phyloP scores from a whole-genome alignment of 2,888 invertebrate species.

The Entomobrya multifasciata region DNA sequence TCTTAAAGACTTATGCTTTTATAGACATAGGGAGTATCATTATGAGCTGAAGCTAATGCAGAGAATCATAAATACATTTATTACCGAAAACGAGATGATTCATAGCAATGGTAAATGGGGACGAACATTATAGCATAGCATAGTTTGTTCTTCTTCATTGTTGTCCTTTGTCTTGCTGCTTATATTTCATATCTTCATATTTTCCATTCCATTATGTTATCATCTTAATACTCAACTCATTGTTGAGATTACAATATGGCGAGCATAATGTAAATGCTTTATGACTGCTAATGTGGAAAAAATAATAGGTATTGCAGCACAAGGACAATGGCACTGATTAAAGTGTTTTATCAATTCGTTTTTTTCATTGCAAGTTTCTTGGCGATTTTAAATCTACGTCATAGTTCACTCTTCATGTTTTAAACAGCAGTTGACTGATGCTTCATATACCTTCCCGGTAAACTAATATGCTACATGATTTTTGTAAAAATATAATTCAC shows the following conservation, averaged over 20 bases:
- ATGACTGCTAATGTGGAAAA: slow-evolving; percentile 12
- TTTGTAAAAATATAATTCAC: no score
- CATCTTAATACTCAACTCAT: neutral
- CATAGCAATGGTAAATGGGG: slow-evolving; percentile 36
- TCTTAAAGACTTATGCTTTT: neutral
- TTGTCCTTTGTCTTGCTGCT: neutral
- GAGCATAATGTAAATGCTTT: neutral
- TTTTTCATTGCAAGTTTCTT: neutral
- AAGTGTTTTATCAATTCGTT: neutral
- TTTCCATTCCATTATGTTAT: neutral
- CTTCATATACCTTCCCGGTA: no score
- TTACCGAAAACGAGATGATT: slow-evolving; percentile 64
- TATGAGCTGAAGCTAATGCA: neutral
- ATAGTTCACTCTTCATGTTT: slow-evolving; percentile 49
- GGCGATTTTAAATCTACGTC: neutral
- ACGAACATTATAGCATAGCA: slow-evolving; percentile 34
- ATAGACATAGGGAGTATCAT: neutral
- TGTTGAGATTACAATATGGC: neutral
- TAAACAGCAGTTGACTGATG: slow-evolving; percentile 11
- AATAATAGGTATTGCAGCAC: slow-evolving; percentile 1
- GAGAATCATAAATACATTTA: slow-evolving; percentile 35
- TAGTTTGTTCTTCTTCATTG: slow-evolving; percentile 5
- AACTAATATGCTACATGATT: no score
- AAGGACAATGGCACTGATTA: slow-evolving; percentile 5
- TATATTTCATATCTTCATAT: neutral